These are phyloP conservation scores for Drosophila infuscata DNA, from an alignment of 2,888 invertebrate species.

Conservation along the genomic window DNA sequence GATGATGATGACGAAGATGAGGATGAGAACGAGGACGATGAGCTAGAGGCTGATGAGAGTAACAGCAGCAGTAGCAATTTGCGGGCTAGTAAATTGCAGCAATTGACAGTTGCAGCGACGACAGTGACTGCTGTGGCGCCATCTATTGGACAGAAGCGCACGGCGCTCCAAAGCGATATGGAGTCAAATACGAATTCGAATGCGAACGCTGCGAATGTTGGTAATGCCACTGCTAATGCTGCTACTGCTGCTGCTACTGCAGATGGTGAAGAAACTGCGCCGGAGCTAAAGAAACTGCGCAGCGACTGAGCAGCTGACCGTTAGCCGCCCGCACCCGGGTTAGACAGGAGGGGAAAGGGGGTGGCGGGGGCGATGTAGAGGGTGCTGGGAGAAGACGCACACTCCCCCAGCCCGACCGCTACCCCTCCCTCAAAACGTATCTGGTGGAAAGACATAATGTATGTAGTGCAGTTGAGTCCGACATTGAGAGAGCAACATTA, in stretches of 20 bases:
- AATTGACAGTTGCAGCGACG: slow-evolving; percentile 50
- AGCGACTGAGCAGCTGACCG: slow-evolving; percentile 78
- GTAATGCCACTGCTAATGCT: slow-evolving; percentile 45
- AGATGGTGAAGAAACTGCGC: slow-evolving; percentile 77
- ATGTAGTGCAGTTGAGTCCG: slow-evolving; percentile 74
- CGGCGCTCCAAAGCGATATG: slow-evolving; percentile 70
- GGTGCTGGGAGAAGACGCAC: not conserved
- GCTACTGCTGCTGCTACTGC: slow-evolving; percentile 7
- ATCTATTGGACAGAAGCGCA: slow-evolving; percentile 73
- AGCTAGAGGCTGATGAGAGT: slow-evolving; percentile 77
- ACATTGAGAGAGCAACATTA: slow-evolving; percentile 76
- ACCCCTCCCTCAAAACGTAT: slow-evolving; percentile 10
- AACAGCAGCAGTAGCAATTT: slow-evolving; percentile 72
- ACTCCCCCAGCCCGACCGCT: not conserved
- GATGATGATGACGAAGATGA: slow-evolving; percentile 63
- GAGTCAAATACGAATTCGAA: slow-evolving; percentile 40
- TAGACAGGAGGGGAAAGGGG: not conserved
- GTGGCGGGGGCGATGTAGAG: not conserved
- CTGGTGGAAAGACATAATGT: slow-evolving; percentile 78
- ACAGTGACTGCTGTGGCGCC: slow-evolving; percentile 50
- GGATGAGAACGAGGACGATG: slow-evolving; percentile 62
- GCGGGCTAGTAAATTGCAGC: slow-evolving; percentile 65
- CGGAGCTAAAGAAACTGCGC: slow-evolving; percentile 84
- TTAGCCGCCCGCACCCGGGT: slow-evolving; percentile 16
- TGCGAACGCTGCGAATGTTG: slow-evolving; percentile 19